A percentile compares a stretch with the other conserved stretches of the same genome.
These are phyloP conservation scores for Gymnarchus niloticus DNA, from an alignment of 2,113 vertebrate genomes.

Conservation along the genomic window DNA sequence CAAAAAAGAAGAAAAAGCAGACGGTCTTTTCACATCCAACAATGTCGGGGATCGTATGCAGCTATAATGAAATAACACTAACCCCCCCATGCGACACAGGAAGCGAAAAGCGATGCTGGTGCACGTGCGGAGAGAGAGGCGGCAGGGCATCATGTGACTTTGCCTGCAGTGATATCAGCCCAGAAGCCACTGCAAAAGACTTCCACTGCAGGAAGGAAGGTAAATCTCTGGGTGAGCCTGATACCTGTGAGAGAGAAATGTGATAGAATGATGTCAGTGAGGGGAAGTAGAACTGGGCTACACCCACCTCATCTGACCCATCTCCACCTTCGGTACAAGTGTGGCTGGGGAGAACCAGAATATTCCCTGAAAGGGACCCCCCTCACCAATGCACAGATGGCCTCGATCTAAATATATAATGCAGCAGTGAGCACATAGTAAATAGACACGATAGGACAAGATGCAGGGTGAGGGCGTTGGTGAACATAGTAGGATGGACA, in stretches of 20 bases:
- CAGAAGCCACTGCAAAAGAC: background rate
- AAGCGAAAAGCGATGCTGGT: background rate
- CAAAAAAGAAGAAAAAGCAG: background rate
- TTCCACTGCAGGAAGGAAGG: background rate
- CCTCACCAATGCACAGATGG: background rate
- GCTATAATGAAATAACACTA: background rate
- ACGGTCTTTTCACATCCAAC: background rate
- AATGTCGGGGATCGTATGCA: background rate
- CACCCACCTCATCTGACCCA: background rate
- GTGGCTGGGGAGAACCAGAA: background rate
- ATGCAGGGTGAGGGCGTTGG: background rate
- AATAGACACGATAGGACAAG: background rate
- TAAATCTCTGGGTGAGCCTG: background rate
- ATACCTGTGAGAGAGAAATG: background rate
- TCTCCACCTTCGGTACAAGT: background rate
- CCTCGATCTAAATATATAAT: background rate
- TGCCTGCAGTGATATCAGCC: background rate
- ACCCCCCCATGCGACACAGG: background rate
- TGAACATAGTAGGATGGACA: no score
- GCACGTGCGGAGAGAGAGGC: background rate
- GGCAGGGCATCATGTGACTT: background rate
- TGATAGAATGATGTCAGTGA: background rate
- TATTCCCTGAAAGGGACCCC: no score
- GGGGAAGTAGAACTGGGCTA: background rate
- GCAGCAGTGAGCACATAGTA: background rate